Percentiles rank a stretch among this genome's conserved stretches.
Conservation (phyloP, 1,140 invertebrate species). For the Pemphigus obesinymphae region DNA sequence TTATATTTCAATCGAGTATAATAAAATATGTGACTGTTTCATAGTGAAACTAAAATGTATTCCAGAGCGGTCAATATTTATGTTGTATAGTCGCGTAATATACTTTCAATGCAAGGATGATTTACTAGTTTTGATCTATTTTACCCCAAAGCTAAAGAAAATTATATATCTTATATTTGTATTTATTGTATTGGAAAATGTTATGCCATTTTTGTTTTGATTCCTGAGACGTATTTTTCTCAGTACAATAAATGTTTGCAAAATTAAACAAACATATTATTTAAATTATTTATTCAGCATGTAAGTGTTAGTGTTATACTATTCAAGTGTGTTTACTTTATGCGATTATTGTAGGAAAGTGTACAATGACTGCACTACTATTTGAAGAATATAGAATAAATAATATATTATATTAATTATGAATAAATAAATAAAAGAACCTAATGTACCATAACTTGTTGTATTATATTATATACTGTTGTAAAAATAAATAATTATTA, state of each 20-base stretch:
- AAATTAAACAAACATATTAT: conserved; percentile 12
- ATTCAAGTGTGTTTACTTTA: conserved; percentile 29
- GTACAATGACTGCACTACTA: not conserved
- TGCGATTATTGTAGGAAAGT: conserved; percentile 26
- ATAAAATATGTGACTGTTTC: conserved; percentile 25
- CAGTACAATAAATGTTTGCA: not conserved
- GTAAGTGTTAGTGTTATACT: conserved; percentile 3
- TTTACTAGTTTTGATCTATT: not conserved
- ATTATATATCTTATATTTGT: not conserved
- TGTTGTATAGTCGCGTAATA: not conserved
- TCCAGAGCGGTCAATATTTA: not conserved
- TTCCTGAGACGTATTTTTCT: not conserved
- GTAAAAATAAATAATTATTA: conserved; percentile 33
- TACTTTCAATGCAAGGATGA: not conserved
- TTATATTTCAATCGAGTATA: not conserved
- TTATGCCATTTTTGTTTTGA: conserved; percentile 9
- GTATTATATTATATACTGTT: conserved; percentile 38
- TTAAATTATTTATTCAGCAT: not conserved
- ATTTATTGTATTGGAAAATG: not conserved
- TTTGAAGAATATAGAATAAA: not conserved
- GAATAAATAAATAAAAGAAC: not conserved
- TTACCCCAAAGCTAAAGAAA: not conserved
- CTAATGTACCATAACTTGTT: conserved; percentile 35
- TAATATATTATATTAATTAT: not conserved
- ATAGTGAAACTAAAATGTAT: not conserved